Base-by-base conservation (phyloP, 2,113 vertebrate genomes). In the Toxostoma redivivum region DNA sequence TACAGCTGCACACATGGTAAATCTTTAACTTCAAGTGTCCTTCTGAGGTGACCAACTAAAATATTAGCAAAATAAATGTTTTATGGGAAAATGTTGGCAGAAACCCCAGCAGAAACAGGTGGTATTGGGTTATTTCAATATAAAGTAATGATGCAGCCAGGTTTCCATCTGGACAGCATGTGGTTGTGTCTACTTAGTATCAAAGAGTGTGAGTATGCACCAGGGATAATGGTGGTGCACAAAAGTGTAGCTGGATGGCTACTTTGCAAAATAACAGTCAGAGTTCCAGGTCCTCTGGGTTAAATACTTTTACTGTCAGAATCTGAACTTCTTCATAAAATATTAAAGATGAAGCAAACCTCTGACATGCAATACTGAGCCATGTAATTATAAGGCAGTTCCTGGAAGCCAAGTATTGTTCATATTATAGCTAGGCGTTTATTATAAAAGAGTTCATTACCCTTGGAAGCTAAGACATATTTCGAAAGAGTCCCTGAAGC, bases 71-170 rank as follows among this genome's bases (percentile, higher is more conserved):
- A 98, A 98, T 98, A 98, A 98, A 97, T 97, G 97, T 98, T 99
- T 99, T 98, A 98, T 99, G 98, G 97, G 98, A 97, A 98, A 98
- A 97, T 91, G 96, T 98, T 99, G 98, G 98, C 98, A 98, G 97
- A 77, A 97, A 85, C 97, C 97, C 97, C 93, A 94, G 96, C 94
- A 94, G 97, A 98, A 99, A 99, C 99, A 99, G 99, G 98, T 99
- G 99, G 98, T 98, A 98, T 98, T 98, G 98, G 98, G 98, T 98
- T 99, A 99, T 99, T 99, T 98, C 98, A 99, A 98, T 99, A 98
- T 99, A 98, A 98, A 98, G 97, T 98, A 98, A 98, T 99, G 98
- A 99, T 98, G 98, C 98, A 98, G 98, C 98, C 98, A 98, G 98
- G 98, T 98, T 98, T 97, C 98, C 96, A 98, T 98, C 98, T 98